Conservation (phyloP, 1,140 invertebrate genomes). For the Asbolus verrucosus region DNA sequence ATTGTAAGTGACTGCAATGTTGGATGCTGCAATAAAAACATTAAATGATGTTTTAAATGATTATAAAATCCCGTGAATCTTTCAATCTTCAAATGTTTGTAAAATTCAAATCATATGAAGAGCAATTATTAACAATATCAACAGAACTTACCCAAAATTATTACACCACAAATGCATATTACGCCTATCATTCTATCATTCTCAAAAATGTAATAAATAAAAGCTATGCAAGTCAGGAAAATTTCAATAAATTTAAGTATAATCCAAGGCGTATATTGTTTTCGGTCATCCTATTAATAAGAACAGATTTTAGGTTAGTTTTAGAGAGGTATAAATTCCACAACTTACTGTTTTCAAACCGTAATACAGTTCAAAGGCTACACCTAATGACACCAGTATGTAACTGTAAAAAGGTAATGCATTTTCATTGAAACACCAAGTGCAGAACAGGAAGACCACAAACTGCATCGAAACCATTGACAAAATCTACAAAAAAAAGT, state of each 20-base stretch:
- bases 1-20: no score
- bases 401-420: not conserved
- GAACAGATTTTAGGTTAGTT: not conserved
- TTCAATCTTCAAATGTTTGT: no score
- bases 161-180: no score
- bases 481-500: slow-evolving; percentile 12
- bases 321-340: not conserved
- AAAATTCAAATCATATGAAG: no score
- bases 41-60: no score
- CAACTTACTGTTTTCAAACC: slow-evolving; percentile 28
- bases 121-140: no score
- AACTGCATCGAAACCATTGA: slow-evolving; percentile 20
- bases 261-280: slow-evolving; percentile 23
- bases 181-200: no score
- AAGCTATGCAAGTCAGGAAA: not conserved
- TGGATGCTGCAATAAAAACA: no score
- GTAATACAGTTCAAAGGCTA: slow-evolving; percentile 20
- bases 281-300: slow-evolving; percentile 19
- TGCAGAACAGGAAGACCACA: not conserved
- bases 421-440: not conserved
- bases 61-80: no score
- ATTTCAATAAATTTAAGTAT: slow-evolving; percentile 6
- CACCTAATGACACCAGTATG: not conserved
- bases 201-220: no score
- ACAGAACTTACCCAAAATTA: no score